Base-by-base conservation (phyloP, 2,113 vertebrate genomes). In the Pseudorasbora parva region DNA sequence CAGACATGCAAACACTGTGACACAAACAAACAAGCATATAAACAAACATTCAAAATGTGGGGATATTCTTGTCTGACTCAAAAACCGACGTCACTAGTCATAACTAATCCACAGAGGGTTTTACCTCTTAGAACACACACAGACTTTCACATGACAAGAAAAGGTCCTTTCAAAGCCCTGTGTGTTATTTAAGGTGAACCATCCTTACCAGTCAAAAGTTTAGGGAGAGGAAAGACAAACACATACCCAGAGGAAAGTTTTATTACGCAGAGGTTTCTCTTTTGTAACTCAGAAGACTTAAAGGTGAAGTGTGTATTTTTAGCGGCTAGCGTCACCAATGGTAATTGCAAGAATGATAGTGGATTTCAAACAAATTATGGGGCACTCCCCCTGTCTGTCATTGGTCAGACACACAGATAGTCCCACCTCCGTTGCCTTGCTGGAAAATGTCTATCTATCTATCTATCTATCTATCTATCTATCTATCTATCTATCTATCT, bases 231-330 rank as follows among this genome's bases (percentile, higher is more conserved):
- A 59, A 77, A 77, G 30, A 37, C 59, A 82, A 37, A 57, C 60
- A 69, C 45, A 75, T 37, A 86, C 37, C 15, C 51, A 62, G 73
- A 19, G 73, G 73, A 41, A 77, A 57, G 74, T 59, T 77, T 77
- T 15, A 23, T 57, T 57, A 21, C 74, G 14, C 19, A 41, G 51
- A n/a, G 12, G 30, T 37, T 41, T 10, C 21, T 57, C 74, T 59
- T 77, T 59, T 21, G 14, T 59, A 77, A 59, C 74, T 77, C 27
- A 8, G 49, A 17, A 33, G 15, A 71, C 68, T 69, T 60, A 60
- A 59, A 59, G n/a, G 8, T 59, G 57, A 68, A 37, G 33, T n/a
- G 1, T 69, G 41, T 72, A 0, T 25, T 47, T 72, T 72, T 33
- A 41, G 19, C 19, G 1, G 3, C 33, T 41, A 41, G 33, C 33